Conservation (phyloP, 2,113 vertebrate species). For the Theristicus caerulescens region DNA sequence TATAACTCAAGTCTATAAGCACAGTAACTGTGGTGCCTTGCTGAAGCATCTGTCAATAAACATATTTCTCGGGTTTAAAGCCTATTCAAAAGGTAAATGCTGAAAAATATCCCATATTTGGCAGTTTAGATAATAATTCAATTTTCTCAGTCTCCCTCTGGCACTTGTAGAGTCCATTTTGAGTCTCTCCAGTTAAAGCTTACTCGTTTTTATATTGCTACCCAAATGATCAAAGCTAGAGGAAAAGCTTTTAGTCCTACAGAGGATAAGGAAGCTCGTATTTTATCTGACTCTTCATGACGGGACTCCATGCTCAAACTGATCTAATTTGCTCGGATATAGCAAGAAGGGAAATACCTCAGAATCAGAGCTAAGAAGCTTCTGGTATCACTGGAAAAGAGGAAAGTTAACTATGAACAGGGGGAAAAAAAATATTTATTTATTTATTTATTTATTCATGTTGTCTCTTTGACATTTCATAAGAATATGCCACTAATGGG, state of each 20-base stretch:
- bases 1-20: not conserved
- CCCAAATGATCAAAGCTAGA: conserved; percentile 35
- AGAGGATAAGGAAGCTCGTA: not conserved
- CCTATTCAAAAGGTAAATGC: not conserved
- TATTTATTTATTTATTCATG: not conserved
- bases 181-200: not conserved
- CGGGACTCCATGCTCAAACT: not conserved
- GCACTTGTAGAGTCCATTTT: conserved; percentile 3
- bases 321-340: not conserved
- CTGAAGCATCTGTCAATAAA: not conserved
- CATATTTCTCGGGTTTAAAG: not conserved
- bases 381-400: not conserved
- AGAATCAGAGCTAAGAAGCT: not conserved
- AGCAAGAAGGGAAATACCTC: not conserved
- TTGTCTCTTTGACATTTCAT: not conserved
- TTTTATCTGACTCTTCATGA: conserved; percentile 10
- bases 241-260: conserved; percentile 36
- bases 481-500: not conserved
- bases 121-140: conserved; percentile 14
- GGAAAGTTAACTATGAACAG: not conserved
- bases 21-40: not conserved
- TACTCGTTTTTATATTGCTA: not conserved
- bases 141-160: conserved; percentile 23
- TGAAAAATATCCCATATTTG: conserved; percentile 21
- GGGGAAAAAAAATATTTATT: not conserved